A percentile compares a stretch with the other conserved stretches of the same genome.
phyloP scores from a whole-genome alignment of 1,140 invertebrate genomes.

The Drosophila baimaii region DNA sequence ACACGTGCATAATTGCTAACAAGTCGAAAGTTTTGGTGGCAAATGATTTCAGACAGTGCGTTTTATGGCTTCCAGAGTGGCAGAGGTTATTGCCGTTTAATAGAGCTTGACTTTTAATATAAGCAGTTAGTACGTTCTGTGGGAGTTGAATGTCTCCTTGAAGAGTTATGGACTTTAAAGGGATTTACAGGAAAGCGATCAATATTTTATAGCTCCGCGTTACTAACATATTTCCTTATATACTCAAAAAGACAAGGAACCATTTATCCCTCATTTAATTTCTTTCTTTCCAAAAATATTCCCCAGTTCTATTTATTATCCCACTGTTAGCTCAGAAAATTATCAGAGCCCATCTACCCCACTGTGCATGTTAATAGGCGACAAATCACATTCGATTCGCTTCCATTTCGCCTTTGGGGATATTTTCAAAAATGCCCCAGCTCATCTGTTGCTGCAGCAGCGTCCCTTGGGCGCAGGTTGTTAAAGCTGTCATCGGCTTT shows the following conservation, averaged over 20 bases:
- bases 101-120: neutral
- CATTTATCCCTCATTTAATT: too few species aligned
- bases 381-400: constrained; percentile 52
- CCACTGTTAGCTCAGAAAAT: neutral
- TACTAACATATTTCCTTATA: too few species aligned
- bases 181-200: too few species aligned
- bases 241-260: too few species aligned
- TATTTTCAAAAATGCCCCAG: constrained; percentile 13
- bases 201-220: too few species aligned
- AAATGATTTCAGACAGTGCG: constrained; percentile 24
- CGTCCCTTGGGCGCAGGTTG: constrained; percentile 46
- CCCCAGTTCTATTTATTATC: too few species aligned
- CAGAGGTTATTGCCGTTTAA: neutral
- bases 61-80: neutral
- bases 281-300: too few species aligned
- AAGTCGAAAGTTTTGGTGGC: constrained; percentile 38
- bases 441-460: constrained; percentile 62
- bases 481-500: constrained; percentile 58
- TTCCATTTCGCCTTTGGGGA: constrained; percentile 22
- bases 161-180: neutral
- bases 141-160: neutral
- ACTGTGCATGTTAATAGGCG: constrained; percentile 33
- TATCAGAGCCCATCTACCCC: neutral
- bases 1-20: constrained; percentile 62
- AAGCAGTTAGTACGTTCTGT: neutral